phyloP scores from a whole-genome alignment of 1,140 invertebrate species.

The Platyscapa corneri region DNA sequence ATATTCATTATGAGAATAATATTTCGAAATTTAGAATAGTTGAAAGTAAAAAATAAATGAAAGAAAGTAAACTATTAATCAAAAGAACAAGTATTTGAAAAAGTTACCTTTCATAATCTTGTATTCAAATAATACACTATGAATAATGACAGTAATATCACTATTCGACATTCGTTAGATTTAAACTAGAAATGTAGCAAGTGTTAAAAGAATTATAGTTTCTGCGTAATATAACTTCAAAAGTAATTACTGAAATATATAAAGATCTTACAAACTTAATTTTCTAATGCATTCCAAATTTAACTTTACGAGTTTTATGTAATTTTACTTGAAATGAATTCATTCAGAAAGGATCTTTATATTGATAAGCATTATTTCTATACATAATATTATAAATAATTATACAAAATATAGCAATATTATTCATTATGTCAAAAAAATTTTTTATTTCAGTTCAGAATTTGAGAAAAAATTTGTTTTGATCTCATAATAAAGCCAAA shows the following conservation, averaged over 20 bases:
- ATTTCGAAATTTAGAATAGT: neutral
- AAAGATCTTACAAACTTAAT: neutral
- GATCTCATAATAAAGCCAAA: too few relatives aligned
- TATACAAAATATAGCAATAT: neutral
- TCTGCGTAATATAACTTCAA: neutral
- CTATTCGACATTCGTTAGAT: neutral
- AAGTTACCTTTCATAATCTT: neutral
- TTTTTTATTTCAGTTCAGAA: too few relatives aligned
- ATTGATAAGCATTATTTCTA: neutral
- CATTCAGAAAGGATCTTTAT: neutral
- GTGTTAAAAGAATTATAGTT: neutral
- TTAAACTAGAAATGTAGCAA: neutral
- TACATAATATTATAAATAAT: neutral
- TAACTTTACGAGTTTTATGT: constrained; percentile 4
- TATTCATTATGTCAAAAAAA: too few relatives aligned
- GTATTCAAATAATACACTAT: neutral
- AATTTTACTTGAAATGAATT: neutral
- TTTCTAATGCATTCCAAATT: neutral
- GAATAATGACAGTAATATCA: constrained; percentile 3
- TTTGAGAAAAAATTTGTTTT: too few relatives aligned
- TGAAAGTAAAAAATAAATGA: neutral
- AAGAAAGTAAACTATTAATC: constrained; percentile 5
- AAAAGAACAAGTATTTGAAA: neutral
- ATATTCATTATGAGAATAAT: neutral
- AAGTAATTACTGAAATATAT: neutral